Evolutionary conservation across 64 coral and sea anemone genomes (phyloP).

Genomic region (Catalaphyllia jardinei): DNA sequence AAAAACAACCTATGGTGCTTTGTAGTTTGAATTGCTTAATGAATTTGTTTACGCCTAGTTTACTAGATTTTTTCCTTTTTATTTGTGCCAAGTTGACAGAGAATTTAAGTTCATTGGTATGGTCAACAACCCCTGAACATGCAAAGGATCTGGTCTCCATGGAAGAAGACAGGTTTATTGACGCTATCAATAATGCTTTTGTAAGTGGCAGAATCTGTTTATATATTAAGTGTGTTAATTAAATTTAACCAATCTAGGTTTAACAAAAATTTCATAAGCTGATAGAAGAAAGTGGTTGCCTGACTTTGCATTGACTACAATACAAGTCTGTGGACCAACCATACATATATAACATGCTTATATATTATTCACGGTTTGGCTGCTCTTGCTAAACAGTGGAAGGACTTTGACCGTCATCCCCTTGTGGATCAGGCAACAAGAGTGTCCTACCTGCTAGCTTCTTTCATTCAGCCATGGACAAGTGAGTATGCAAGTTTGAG

Average conservation of each 20-base stretch:
- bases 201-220: conserved; percentile 42
- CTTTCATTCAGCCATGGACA: conserved; percentile 76
- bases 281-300: no score
- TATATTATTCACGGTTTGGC: not conserved
- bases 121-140: conserved; percentile 91
- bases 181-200: conserved; percentile 96
- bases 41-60: not conserved
- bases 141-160: conserved; percentile 81
- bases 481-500: not conserved
- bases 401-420: conserved; percentile 74
- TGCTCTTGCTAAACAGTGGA: conserved; percentile 51
- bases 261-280: not conserved
- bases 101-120: conserved; percentile 81
- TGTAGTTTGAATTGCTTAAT: not conserved
- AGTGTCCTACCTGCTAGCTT: conserved; percentile 65
- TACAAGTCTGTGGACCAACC: no score
- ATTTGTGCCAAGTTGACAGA: conserved; percentile 65
- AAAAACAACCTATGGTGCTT: not conserved
- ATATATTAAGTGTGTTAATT: no score
- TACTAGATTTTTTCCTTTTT: conserved; percentile 2
- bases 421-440: conserved; percentile 73
- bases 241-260: not conserved
- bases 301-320: no score
- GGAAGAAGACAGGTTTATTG: conserved; percentile 87
- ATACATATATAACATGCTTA: no score